Evolutionary conservation across 2,113 vertebrate species (phyloP).

Genomic region (Dinomys branickii): DNA sequence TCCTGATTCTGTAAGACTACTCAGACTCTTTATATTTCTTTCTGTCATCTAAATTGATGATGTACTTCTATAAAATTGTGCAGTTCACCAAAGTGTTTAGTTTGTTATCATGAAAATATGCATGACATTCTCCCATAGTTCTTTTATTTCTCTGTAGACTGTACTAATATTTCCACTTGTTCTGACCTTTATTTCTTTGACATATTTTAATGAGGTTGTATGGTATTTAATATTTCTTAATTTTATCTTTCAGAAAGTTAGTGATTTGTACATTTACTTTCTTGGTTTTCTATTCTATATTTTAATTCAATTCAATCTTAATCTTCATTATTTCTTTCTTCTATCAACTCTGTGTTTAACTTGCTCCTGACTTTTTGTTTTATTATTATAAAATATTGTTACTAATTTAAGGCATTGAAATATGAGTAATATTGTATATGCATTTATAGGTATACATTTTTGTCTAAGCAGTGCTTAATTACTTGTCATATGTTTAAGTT

Average conservation of each 20-base stretch:
- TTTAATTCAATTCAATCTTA: background rate
- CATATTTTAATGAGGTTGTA: background rate
- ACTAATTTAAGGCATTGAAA: background rate
- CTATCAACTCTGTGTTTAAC: background rate
- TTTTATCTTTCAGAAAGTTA: background rate
- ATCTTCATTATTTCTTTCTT: background rate
- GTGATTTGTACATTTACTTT: background rate
- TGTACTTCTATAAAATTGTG: background rate
- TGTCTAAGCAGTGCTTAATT: background rate
- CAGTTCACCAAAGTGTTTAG: background rate
- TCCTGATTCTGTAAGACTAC: background rate
- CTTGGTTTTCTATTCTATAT: background rate
- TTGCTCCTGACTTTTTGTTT: background rate
- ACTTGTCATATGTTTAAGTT: background rate
- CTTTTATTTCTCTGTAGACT: background rate
- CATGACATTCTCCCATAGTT: background rate
- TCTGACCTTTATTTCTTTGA: background rate
- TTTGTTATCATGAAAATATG: background rate
- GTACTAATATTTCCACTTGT: background rate
- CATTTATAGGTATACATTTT: background rate
- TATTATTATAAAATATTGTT: background rate
- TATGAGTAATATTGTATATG: background rate
- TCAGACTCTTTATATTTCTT: background rate
- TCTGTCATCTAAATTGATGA: background rate
- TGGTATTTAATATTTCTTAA: background rate